Conservation (phyloP, 2,888 invertebrate species). For the Synanthedon formicaeformis region DNA sequence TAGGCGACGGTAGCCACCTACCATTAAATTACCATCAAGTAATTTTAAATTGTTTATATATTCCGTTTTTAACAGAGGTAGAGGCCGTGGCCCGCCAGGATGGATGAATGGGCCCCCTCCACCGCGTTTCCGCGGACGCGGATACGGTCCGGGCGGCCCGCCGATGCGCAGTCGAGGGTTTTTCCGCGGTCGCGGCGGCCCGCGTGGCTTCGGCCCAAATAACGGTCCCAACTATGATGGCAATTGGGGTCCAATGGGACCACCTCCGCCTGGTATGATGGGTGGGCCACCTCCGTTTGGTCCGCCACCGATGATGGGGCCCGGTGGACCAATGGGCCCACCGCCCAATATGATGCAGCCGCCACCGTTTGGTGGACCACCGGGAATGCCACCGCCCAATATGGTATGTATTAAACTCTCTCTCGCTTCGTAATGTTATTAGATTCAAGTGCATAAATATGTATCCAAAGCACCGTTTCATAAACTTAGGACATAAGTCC, state of each 20-base stretch:
- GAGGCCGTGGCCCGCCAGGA: slow-evolving; percentile 24
- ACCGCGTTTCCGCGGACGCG: slow-evolving; percentile 76
- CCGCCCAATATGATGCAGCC: slow-evolving; percentile 70
- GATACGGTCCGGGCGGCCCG: slow-evolving; percentile 73
- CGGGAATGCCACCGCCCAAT: slow-evolving; percentile 69
- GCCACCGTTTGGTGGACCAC: slow-evolving; percentile 62
- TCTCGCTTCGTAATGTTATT: too few relatives aligned
- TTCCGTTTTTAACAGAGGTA: not conserved
- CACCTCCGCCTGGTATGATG: slow-evolving; percentile 59
- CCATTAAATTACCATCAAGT: too few relatives aligned
- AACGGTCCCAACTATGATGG: slow-evolving; percentile 68
- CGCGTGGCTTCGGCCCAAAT: slow-evolving; percentile 58
- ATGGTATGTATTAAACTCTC: slow-evolving; percentile 48
- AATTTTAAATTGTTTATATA: not conserved
- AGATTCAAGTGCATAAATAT: too few relatives aligned
- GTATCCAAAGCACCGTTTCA: too few relatives aligned
- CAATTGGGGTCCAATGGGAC: slow-evolving; percentile 78
- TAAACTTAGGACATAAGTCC: too few relatives aligned
- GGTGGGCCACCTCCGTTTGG: slow-evolving; percentile 33
- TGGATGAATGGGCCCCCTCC: slow-evolving; percentile 68
- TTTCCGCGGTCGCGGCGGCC: slow-evolving; percentile 63
- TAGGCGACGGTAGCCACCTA: too few relatives aligned
- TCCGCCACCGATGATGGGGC: slow-evolving; percentile 70
- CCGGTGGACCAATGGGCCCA: slow-evolving; percentile 69
- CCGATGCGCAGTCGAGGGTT: slow-evolving; percentile 68